These are phyloP conservation scores for Peromyscus leucopus DNA, from an alignment of 2,113 vertebrate species.

Conservation along the genomic window DNA sequence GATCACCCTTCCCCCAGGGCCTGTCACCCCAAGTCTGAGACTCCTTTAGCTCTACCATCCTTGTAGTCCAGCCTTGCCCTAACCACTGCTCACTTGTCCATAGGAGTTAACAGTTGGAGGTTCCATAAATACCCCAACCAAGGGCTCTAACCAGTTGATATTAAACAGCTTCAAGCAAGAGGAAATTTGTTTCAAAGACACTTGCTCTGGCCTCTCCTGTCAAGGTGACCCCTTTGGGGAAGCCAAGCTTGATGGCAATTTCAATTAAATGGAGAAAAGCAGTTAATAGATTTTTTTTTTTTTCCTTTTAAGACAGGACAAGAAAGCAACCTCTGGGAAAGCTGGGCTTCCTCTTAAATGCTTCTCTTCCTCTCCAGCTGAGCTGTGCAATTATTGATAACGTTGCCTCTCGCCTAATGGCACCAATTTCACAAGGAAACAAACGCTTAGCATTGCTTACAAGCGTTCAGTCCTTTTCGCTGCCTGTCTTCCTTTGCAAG, in stretches of 20 bases:
- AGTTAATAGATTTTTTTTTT: slow-evolving; percentile 44
- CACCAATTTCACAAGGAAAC: slow-evolving; percentile 55
- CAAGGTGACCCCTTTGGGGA: slow-evolving; percentile 70
- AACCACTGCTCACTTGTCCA: slow-evolving; percentile 14
- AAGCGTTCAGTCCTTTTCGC: not conserved
- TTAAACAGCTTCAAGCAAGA: not conserved
- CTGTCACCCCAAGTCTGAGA: not conserved
- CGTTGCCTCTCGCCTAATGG: not conserved
- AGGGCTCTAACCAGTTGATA: not conserved
- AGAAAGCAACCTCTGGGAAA: slow-evolving; percentile 58
- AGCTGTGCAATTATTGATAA: slow-evolving; percentile 32
- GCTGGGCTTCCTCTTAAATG: not conserved
- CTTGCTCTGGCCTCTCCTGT: slow-evolving; percentile 36
- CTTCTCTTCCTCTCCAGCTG: slow-evolving; percentile 36
- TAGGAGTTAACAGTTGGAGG: not conserved
- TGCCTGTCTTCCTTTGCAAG: slow-evolving; percentile 15
- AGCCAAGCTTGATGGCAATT: slow-evolving; percentile 69
- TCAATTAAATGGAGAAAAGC: slow-evolving; percentile 72
- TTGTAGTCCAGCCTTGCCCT: not conserved
- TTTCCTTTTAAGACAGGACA: slow-evolving; percentile 15
- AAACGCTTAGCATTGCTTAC: not conserved
- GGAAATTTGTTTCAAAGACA: not conserved
- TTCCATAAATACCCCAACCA: not conserved
- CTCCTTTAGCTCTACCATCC: not conserved
- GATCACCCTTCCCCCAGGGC: not conserved